A percentile compares a stretch with the other conserved stretches of the same genome.
Conservation (phyloP, 1,140 invertebrate species). For the Palaemon carinicauda region DNA sequence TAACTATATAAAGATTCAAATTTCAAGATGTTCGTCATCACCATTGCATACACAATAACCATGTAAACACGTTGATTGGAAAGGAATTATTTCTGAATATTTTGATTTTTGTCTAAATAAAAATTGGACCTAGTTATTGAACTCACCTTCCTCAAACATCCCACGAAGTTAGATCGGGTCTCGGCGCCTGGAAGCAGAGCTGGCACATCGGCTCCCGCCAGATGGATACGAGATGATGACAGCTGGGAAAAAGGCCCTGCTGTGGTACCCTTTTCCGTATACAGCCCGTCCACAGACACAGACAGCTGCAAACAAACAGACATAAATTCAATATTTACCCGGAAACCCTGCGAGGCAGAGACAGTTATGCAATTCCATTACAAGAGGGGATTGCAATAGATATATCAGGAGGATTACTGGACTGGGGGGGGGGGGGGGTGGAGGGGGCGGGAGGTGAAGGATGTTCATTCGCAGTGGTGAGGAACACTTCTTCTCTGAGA, state of each 20-base stretch:
- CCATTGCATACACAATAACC: too few relatives aligned
- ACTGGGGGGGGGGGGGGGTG: not conserved
- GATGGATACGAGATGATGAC: conserved; percentile 83
- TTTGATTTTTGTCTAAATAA: too few relatives aligned
- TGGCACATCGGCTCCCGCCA: conserved; percentile 88
- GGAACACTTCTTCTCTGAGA: not conserved
- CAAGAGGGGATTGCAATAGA: not conserved
- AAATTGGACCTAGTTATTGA: too few relatives aligned
- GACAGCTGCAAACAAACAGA: conserved; percentile 74
- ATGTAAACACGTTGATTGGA: too few relatives aligned
- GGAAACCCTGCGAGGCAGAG: too few relatives aligned
- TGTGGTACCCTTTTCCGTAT: conserved; percentile 89
- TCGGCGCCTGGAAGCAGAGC: conserved; percentile 81
- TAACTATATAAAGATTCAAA: too few relatives aligned
- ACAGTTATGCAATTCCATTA: too few relatives aligned
- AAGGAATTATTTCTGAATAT: too few relatives aligned
- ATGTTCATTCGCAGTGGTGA: not conserved
- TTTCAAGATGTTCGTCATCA: too few relatives aligned
- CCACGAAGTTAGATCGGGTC: conserved; percentile 89
- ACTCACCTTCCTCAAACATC: conserved; percentile 91
- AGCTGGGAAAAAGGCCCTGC: conserved; percentile 90
- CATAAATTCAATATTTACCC: not conserved
- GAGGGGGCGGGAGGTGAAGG: not conserved
- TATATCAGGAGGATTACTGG: not conserved
- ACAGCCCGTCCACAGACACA: conserved; percentile 89